A percentile compares a stretch with the other conserved stretches of the same genome.
These are phyloP conservation scores for Clytia hemisphaerica DNA, from an alignment of 30 jellyfish, hydroid and myxozoan genomes.

Conservation along the genomic window DNA sequence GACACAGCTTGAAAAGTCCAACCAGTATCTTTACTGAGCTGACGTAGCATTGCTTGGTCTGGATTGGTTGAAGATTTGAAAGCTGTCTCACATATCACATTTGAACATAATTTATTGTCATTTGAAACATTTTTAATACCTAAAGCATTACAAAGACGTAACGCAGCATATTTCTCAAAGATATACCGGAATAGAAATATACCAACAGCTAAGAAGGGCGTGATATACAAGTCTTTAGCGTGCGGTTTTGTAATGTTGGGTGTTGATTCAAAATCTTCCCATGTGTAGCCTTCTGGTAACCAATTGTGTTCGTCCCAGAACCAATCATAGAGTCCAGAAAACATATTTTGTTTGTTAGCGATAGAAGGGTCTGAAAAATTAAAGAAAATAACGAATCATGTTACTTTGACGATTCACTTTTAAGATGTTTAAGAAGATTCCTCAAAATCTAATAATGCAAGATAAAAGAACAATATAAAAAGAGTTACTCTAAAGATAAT, in stretches of 20 bases:
- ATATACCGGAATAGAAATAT: slow-evolving; percentile 52
- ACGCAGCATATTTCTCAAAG: slow-evolving; percentile 77
- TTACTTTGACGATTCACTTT: no score
- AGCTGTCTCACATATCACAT: slow-evolving; percentile 70
- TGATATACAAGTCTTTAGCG: slow-evolving; percentile 57
- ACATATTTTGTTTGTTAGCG: slow-evolving; percentile 25
- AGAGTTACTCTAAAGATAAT: no score
- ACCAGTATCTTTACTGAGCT: slow-evolving; percentile 75
- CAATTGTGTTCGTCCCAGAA: slow-evolving; percentile 77
- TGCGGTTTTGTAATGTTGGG: slow-evolving; percentile 39
- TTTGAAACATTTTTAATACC: slow-evolving; percentile 67
- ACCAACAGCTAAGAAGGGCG: slow-evolving; percentile 48
- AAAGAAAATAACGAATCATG: no score
- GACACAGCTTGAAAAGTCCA: slow-evolving; percentile 68
- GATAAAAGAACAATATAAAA: no score
- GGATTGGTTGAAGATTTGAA: slow-evolving; percentile 54
- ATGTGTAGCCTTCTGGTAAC: slow-evolving; percentile 75
- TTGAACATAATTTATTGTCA: no score
- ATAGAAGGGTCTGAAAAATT: no score
- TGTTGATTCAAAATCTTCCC: slow-evolving; percentile 79
- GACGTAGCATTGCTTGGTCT: slow-evolving; percentile 39
- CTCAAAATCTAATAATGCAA: no score
- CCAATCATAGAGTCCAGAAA: slow-evolving; percentile 21
- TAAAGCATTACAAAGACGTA: slow-evolving; percentile 57
- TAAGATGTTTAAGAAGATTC: no score